Evolutionary conservation across 1,140 invertebrate species (phyloP), one percentile per base, ranked within the genome.

Genomic region (Drosophila seguyi): DNA sequence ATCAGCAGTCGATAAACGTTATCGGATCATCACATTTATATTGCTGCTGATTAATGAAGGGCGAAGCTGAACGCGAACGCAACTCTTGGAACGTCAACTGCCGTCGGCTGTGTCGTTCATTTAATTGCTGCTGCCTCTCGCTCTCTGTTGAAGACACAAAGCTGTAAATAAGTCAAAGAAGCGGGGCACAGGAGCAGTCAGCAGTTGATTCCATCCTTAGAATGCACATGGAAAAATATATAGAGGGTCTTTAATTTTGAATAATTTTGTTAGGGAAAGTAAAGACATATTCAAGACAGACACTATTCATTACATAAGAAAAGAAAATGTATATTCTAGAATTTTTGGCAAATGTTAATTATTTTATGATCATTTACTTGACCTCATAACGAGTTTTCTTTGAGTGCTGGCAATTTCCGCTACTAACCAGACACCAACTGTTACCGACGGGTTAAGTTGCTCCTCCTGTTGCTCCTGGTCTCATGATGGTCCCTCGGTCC

Each of bases 11-110:
- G 76, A 87, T 88, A 86, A 86, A 81, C 75, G 82, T 74, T 88
- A 87, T 87, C 84, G 82, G 84, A 55, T 82, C 80, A 87, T 87
- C 84, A 77, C 84, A 62, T 87, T 90, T 87, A 87, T 87, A 88
- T 77, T 69, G 84, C 80, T 56, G 63, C 76, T 88, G 83, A 86
- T 86, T 86, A 86, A 86, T 86, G 79, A 82, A 81, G 79, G 55
- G 61, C 59, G 58, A 61, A 61, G 58, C 59, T 34, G 42, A 63
- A 31, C 3, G 34, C 39, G 27, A 20, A 45, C 20, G 52, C 60
- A 56, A 59, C 42, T 62, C 56, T 73, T 74, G 36, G 63, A 76
- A 36, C 48, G 57, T 72, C 61, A 69, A 74, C 81, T 83, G 81
- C 81, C 82, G 82, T 52, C 67, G 78, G 84, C 79, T 61, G 75